phyloP scores from a whole-genome alignment of 2,797 vertebrate species.

The Sciurus carolinensis region DNA sequence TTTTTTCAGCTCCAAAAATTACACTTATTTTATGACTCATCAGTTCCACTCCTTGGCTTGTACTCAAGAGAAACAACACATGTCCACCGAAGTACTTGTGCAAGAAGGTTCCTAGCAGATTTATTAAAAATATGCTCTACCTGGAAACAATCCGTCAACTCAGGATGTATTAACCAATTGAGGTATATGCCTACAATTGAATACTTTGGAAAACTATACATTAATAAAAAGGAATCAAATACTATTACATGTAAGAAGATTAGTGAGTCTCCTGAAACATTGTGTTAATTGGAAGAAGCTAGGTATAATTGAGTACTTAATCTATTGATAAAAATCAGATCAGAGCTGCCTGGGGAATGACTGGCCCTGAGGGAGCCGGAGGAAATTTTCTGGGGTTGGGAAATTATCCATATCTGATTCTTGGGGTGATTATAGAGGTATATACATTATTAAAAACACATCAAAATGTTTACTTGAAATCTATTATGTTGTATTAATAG shows the following conservation, averaged over 20 bases:
- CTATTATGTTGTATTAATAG: neutral
- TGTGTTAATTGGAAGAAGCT: neutral
- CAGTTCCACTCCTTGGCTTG: neutral
- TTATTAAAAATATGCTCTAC: neutral
- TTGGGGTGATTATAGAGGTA: neutral
- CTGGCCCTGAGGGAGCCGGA: neutral
- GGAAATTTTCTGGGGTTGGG: neutral
- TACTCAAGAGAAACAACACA: neutral
- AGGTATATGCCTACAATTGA: neutral
- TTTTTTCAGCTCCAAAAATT: too few relatives aligned
- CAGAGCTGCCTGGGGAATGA: too few relatives aligned
- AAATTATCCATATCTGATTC: neutral
- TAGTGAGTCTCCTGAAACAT: neutral
- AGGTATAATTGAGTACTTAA: neutral
- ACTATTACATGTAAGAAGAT: neutral
- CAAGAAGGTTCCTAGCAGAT: neutral
- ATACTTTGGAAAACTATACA: neutral
- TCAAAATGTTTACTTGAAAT: neutral
- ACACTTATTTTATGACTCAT: neutral
- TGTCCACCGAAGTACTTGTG: neutral
- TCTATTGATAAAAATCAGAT: neutral
- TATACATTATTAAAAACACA: neutral
- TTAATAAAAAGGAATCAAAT: neutral
- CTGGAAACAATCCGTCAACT: neutral
- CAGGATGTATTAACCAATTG: neutral